Base-by-base conservation (phyloP, 2,797 vertebrate species). In the Micropoecilia bifurca region DNA sequence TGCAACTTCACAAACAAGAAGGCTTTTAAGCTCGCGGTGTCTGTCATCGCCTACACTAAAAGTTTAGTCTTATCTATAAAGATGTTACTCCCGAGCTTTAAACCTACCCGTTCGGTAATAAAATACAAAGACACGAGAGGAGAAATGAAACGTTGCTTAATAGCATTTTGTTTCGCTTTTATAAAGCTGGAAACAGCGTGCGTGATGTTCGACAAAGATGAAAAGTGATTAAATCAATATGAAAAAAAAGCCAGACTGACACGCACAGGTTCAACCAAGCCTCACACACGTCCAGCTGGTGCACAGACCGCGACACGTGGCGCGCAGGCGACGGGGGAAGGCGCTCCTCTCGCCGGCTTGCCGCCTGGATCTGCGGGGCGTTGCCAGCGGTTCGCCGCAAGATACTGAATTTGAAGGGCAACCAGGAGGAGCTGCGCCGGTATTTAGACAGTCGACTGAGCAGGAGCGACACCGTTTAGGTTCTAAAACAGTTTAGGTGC, bases 221-320 rank as follows among this genome's bases (percentile, higher is more conserved):
- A 63, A 16, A 59, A 0, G 28, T 22, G 36, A 39, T 41, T 39
- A 41, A 41, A 68, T 68, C 63, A 25, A 25, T 20, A 25, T 12
- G 8, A 25, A 33, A 33, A 68, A 66, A 20, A 41, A 12, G 43
- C 28, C 22, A n/a, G 14, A 79, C 22, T 25, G 45, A 30, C 71
- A 25, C 43, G 25, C 12, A 61, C 43, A 39, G 12, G 2, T 46
- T 46, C 28, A 14, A 78, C 55, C 63, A 25, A 4, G 71, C 73
- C 83, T 13, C 80, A 45, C 88, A 85, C 92, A 91, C 88, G 88
- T 95, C 94, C 91, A 93, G 95, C 94, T 94, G 94, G 89, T 91
- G 90, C 90, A 14, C 82, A 94, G 92, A 94, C 92, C 93, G 92
- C 93, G 96, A 96, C 96, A 96, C 96, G 96, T 97, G 96, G 96